These are phyloP conservation scores for Eustalomyia histrio DNA, from an alignment of 2,888 invertebrate genomes.

Conservation along the genomic window DNA sequence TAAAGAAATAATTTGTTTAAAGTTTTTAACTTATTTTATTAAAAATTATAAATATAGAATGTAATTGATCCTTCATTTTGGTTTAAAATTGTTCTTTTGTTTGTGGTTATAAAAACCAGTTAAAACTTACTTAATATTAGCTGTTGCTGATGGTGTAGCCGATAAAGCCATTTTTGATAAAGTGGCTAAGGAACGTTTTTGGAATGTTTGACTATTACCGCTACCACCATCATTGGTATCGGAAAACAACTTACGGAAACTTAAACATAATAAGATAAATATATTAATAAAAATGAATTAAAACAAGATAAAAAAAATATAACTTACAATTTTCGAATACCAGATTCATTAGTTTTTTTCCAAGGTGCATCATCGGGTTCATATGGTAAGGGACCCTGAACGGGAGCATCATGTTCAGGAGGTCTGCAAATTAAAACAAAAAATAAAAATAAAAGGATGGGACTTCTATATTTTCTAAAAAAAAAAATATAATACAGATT, in stretches of 20 bases:
- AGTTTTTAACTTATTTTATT: neutral
- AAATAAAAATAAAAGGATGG: neutral
- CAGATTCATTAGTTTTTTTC: slow-evolving; percentile 89
- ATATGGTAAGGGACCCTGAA: slow-evolving; percentile 97
- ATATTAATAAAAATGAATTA: slow-evolving; percentile 7
- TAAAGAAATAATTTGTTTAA: neutral
- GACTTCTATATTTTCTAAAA: no score
- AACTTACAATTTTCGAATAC: slow-evolving; percentile 93
- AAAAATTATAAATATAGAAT: slow-evolving; percentile 48
- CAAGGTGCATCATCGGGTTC: slow-evolving; percentile 99
- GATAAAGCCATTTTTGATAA: slow-evolving; percentile 87
- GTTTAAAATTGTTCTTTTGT: slow-evolving; percentile 30
- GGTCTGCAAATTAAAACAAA: slow-evolving; percentile 74
- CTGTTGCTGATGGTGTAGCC: slow-evolving; percentile 73
- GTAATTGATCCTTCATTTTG: slow-evolving; percentile 62
- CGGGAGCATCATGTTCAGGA: slow-evolving; percentile 90
- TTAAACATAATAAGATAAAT: slow-evolving; percentile 78
- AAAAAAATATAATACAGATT: no score
- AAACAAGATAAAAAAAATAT: neutral
- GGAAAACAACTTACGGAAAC: slow-evolving; percentile 94
- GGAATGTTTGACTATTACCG: slow-evolving; percentile 82
- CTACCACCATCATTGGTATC: slow-evolving; percentile 80
- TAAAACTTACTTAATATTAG: slow-evolving; percentile 64
- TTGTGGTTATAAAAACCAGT: slow-evolving; percentile 16
- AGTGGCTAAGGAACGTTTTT: slow-evolving; percentile 89